Conservation (phyloP, 1,140 invertebrate genomes). For the Bombus ignitus region DNA sequence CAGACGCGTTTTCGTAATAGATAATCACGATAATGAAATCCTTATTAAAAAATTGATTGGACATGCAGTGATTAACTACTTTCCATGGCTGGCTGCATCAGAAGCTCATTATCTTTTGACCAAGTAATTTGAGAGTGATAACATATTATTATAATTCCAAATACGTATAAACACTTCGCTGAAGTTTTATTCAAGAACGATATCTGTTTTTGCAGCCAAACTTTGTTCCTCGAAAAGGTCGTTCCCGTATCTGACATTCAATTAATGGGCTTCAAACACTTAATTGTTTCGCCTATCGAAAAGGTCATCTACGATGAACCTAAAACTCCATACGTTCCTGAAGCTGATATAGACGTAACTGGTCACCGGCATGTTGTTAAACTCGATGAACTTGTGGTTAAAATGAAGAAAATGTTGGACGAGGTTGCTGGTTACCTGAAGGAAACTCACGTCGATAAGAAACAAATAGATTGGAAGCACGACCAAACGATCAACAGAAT, state of each 20-base stretch:
- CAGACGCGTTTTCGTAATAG: slow-evolving; percentile 71
- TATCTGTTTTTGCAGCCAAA: slow-evolving; percentile 73
- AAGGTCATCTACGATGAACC: slow-evolving; percentile 71
- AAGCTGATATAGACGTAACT: slow-evolving; percentile 71
- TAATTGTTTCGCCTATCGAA: slow-evolving; percentile 52
- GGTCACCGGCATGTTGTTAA: slow-evolving; percentile 73
- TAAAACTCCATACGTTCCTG: slow-evolving; percentile 42
- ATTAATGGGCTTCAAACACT: slow-evolving; percentile 49
- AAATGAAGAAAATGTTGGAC: slow-evolving; percentile 73
- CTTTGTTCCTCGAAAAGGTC: slow-evolving; percentile 71
- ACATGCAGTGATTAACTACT: slow-evolving; percentile 73
- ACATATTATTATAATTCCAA: background rate
- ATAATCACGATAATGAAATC: slow-evolving; percentile 61
- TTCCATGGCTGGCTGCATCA: slow-evolving; percentile 75
- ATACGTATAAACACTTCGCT: background rate
- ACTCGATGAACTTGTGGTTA: slow-evolving; percentile 61
- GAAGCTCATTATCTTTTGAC: slow-evolving; percentile 76
- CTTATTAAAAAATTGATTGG: slow-evolving; percentile 72
- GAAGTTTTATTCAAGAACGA: slow-evolving; percentile 2
- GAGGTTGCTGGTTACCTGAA: slow-evolving; percentile 76
- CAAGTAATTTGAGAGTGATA: slow-evolving; percentile 65
- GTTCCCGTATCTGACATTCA: slow-evolving; percentile 44
- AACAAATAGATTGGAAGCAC: slow-evolving; percentile 73
- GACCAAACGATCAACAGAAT: slow-evolving; percentile 77
- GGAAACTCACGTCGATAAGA: slow-evolving; percentile 74